A percentile compares a stretch with the other conserved stretches of the same genome.
phyloP scores from a whole-genome alignment of 2,113 vertebrate species.

The Coregonus clupeaformis region DNA sequence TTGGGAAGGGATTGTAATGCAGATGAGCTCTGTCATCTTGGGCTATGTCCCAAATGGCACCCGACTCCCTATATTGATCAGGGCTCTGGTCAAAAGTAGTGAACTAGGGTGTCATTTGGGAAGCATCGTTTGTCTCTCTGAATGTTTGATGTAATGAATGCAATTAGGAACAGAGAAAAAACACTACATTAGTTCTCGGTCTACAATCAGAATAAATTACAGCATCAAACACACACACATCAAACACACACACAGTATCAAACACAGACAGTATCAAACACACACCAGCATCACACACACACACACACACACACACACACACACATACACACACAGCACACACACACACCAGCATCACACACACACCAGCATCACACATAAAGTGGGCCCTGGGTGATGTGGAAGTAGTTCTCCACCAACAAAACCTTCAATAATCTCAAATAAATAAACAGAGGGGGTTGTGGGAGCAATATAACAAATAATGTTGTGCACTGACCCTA shows the following conservation, averaged over 20 bases:
- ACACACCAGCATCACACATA: background rate
- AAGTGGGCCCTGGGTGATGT: background rate
- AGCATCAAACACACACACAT: background rate
- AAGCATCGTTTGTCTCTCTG: no score
- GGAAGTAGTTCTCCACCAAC: background rate
- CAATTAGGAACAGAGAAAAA: slow-evolving; percentile 3
- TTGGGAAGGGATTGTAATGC: slow-evolving; percentile 6
- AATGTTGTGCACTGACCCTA: background rate
- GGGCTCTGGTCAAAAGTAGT: no score
- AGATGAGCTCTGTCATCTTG: background rate
- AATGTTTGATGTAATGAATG: slow-evolving; percentile 17
- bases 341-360: background rate
- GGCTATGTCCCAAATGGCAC: background rate
- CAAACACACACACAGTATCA: slow-evolving; percentile 5
- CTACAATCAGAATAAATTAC: slow-evolving; percentile 21
- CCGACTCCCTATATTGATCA: no score
- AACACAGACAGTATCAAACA: background rate
- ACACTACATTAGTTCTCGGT: slow-evolving; percentile 8
- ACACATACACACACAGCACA: background rate
- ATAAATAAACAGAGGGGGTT: background rate
- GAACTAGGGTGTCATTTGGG: no score
- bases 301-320: background rate
- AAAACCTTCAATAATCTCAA: background rate
- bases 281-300: background rate
- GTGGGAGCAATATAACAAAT: no score